Conservation (phyloP, 1,140 invertebrate genomes). For the Drosophila bocki region DNA sequence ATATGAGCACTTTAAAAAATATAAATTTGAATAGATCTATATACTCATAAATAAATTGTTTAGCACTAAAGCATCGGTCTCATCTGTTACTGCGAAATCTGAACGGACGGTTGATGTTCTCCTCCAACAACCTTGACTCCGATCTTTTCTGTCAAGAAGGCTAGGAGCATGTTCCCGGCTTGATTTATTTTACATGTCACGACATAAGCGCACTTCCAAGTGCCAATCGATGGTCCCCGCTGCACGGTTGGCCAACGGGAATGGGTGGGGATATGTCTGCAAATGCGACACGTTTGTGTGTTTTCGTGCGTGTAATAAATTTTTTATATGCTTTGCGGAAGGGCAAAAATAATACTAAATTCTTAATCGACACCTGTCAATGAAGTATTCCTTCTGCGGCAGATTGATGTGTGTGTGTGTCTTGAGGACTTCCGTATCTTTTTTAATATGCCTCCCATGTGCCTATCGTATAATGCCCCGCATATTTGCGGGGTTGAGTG, state of each 20-base stretch:
- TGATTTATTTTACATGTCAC: conserved; percentile 83
- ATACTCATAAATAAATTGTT: background rate
- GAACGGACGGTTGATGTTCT: conserved; percentile 11
- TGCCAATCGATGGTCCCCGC: conserved; percentile 54
- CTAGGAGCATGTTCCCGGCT: conserved; percentile 43
- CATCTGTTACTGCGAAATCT: conserved; percentile 10
- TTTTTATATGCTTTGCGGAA: conserved; percentile 77
- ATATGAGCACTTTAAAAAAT: background rate
- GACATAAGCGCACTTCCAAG: conserved; percentile 74
- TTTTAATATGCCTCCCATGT: conserved; percentile 75
- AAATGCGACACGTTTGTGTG: conserved; percentile 81
- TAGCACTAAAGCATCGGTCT: background rate
- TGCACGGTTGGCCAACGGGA: background rate
- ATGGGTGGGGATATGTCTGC: conserved; percentile 25
- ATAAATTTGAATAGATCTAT: background rate
- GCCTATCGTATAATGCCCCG: conserved; percentile 58
- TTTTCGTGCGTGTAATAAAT: conserved; percentile 83
- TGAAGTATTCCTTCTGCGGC: conserved; percentile 49
- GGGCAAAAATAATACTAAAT: conserved; percentile 80
- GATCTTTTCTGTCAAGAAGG: conserved; percentile 24
- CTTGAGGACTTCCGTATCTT: conserved; percentile 32
- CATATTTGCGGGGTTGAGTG: conserved; percentile 37
- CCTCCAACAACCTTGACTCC: conserved; percentile 23
- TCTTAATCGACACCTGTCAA: conserved; percentile 83
- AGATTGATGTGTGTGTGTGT: conserved; percentile 50